Conservation (phyloP, 2,888 invertebrate species). For the Plutella xylostella region DNA sequence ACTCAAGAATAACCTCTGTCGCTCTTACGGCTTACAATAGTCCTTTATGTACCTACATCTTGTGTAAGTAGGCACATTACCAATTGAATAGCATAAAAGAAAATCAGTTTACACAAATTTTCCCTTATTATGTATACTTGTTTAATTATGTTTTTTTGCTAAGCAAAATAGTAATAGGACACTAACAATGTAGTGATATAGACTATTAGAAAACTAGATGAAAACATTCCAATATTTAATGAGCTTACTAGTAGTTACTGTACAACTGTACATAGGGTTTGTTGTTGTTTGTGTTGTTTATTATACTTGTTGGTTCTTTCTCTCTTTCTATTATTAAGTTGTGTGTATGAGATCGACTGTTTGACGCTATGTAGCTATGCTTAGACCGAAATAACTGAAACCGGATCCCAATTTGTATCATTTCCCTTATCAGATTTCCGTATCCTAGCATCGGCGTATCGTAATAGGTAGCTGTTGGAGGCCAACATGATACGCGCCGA, state of each 20-base stretch:
- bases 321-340: conserved; percentile 15
- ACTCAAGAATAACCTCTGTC: too few species aligned
- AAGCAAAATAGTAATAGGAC: conserved; percentile 8
- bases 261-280: conserved; percentile 33
- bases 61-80: neutral
- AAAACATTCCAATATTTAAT: conserved; percentile 46
- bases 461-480: neutral
- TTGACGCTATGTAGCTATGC: neutral
- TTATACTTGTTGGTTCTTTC: conserved; percentile 15
- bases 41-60: too few species aligned
- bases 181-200: neutral
- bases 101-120: neutral
- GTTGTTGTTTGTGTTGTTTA: conserved; percentile 21
- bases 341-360: conserved; percentile 7
- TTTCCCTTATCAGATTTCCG: neutral
- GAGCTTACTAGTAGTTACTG: conserved; percentile 45
- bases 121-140: neutral
- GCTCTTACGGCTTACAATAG: too few species aligned
- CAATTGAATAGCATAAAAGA: neutral
- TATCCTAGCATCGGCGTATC: neutral
- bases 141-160: conserved; percentile 1
- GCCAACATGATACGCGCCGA: neutral
- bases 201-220: neutral
- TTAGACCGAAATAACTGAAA: neutral
- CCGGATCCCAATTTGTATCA: neutral